Percentiles rank a stretch among this genome's conserved stretches.
Conservation (phyloP, 2,888 invertebrate species). For the Timandra comae region DNA sequence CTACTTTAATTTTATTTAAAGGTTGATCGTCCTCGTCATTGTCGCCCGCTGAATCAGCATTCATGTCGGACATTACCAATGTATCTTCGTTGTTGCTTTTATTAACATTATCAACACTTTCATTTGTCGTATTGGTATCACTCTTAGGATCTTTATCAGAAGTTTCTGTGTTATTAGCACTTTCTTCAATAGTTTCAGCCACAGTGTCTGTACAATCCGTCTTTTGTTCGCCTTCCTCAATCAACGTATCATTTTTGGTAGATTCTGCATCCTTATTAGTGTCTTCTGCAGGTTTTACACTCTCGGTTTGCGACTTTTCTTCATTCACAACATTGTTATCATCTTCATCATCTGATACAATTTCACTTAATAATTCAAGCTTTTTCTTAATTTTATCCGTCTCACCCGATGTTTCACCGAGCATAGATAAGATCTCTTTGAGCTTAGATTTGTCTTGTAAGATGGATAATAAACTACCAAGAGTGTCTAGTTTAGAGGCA, state of each 20-base stretch:
- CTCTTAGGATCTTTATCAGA: too few relatives aligned
- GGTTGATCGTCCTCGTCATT: neutral
- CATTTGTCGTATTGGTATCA: too few relatives aligned
- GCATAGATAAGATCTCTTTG: conserved; percentile 58
- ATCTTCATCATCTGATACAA: conserved; percentile 70
- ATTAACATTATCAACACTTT: too few relatives aligned
- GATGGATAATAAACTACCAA: conserved; percentile 52
- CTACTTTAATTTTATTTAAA: neutral
- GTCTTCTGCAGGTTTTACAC: neutral
- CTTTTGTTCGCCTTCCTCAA: too few relatives aligned
- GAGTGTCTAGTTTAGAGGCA: conserved; percentile 33
- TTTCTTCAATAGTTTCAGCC: conserved; percentile 2
- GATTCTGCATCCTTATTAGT: neutral
- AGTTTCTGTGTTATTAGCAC: too few relatives aligned
- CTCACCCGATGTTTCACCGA: conserved; percentile 55
- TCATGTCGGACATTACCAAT: too few relatives aligned
- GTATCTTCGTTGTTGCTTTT: too few relatives aligned
- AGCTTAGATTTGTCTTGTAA: conserved; percentile 69
- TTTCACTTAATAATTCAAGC: conserved; percentile 74
- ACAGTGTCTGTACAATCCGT: neutral
- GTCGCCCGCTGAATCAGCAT: too few relatives aligned
- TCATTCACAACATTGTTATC: conserved; percentile 8
- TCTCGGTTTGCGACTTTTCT: conserved; percentile 1
- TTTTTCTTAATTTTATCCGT: conserved; percentile 75
- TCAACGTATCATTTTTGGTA: too few relatives aligned